Conservation (phyloP, 2,797 vertebrate species). For the Spinibarbus caldwelli region DNA sequence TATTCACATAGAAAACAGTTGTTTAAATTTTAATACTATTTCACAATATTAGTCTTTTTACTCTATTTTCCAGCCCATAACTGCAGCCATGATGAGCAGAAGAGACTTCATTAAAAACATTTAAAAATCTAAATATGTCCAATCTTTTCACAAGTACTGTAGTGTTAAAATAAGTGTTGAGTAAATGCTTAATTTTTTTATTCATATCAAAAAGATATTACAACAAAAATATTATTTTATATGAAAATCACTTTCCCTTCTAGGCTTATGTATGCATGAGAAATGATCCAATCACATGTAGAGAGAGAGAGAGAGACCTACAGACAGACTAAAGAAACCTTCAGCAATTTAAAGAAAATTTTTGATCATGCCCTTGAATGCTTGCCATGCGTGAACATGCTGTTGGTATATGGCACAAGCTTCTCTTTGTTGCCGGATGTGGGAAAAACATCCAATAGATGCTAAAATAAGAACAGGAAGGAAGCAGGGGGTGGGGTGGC, state of each 20-base stretch:
- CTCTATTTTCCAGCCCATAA: background rate
- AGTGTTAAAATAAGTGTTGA: background rate
- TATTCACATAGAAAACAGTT: background rate
- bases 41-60: background rate
- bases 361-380: constrained; percentile 56
- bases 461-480: constrained; percentile 99
- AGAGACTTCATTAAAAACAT: background rate
- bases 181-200: background rate
- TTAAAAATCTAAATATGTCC: too few relatives aligned
- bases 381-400: constrained; percentile 70
- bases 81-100: background rate
- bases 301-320: constrained; percentile 14
- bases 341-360: constrained; percentile 56
- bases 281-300: constrained; percentile 42
- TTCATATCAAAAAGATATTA: background rate
- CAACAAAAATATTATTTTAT: background rate
- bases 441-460: constrained; percentile 92
- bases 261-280: constrained; percentile 54
- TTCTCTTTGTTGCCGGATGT: constrained; percentile 96
- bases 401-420: constrained; percentile 86
- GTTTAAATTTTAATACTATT: background rate
- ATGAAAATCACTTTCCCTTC: background rate
- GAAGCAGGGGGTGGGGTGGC: constrained; percentile 92
- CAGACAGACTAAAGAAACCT: constrained; percentile 9
- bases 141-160: too few relatives aligned